Evolutionary conservation across 2,888 invertebrate species (phyloP), one percentile per base, ranked within the genome.

Genomic region (Phoronis australis): DNA sequence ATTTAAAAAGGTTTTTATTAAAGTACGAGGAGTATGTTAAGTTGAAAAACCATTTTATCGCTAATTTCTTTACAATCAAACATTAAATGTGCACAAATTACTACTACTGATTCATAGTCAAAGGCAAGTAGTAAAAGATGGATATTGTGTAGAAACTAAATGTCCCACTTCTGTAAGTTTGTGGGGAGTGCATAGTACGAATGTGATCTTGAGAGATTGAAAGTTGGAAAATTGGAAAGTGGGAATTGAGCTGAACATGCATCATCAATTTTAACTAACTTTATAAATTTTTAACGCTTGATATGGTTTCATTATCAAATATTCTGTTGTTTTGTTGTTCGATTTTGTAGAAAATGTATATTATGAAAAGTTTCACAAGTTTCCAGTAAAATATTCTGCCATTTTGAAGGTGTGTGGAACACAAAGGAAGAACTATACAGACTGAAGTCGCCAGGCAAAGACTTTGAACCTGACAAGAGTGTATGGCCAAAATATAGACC

Each of bases 401-500:
- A 52, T 47, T 50, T 61, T 63, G 15, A 73, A 86, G 87, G 86
- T 61, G 79, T 90, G 54, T 90, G 89, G 88, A 82, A 83, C 59
- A 80, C 80, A 42, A 83, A 83, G 62, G 82, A 84, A 2, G 86
- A 89, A 57, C 69, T 90, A 23, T 76, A 78, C 50, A 67, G 80
- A 6, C 76, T 87, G 42, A 81, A 84, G 22, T 78, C 81, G 65
- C 71, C 85, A 12, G 84, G 85, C 18, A 79, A 77, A 47, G 76
- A 83, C 23, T 91, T 90, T 60, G 60, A 72, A 51, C 83, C 84
- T 0, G 56, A 62, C 38, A 45, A 59, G 39, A 62, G 51, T 9
- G 62, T 50, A 15, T 66, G 66, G 65, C 38, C 57, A 6, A 45
- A 58, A 15, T 65, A 69, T 37, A 66, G 65, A 60, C 57, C 58